Percentiles rank a stretch among this genome's conserved stretches.
phyloP scores from a whole-genome alignment of 2,113 vertebrate species.

The Seriola aureovittata region DNA sequence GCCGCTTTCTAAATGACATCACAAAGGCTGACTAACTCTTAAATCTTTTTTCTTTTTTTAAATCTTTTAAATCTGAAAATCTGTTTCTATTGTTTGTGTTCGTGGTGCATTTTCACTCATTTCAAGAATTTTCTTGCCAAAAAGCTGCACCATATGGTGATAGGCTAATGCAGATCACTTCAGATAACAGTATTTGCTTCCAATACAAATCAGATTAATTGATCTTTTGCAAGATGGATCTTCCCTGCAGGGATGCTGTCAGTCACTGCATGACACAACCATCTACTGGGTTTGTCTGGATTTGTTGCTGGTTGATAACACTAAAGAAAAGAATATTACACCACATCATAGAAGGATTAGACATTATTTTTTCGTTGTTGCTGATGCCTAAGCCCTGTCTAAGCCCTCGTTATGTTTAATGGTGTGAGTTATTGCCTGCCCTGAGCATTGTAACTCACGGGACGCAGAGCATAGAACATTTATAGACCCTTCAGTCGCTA shows the following conservation, averaged over 20 bases:
- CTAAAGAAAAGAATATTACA: conserved; percentile 51
- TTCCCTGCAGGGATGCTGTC: conserved; percentile 24
- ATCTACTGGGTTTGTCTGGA: conserved; percentile 26
- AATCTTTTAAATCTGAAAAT: not conserved
- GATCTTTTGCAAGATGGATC: conserved; percentile 50
- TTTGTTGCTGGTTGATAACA: conserved; percentile 45
- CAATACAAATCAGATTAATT: conserved; percentile 47
- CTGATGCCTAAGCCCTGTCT: conserved; percentile 74
- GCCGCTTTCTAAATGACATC: not conserved
- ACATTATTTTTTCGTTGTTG: conserved; percentile 78
- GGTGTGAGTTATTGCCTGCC: conserved; percentile 84
- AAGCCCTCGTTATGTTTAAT: conserved; percentile 85
- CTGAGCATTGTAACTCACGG: conserved; percentile 80
- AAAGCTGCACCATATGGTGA: not conserved
- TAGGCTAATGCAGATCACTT: conserved; percentile 26
- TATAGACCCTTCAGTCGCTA: conserved; percentile 74
- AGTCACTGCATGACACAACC: conserved; percentile 26
- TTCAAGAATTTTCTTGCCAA: conserved; percentile 6
- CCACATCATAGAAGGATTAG: conserved; percentile 69
- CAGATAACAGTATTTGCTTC: conserved; percentile 42
- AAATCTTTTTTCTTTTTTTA: too few relatives aligned
- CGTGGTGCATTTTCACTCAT: not conserved
- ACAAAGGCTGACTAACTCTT: not conserved
- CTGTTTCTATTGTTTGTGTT: not conserved
- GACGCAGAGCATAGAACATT: conserved; percentile 78